A percentile compares a stretch with the other conserved stretches of the same genome.
phyloP scores from a whole-genome alignment of 1,140 invertebrate species.

The Bacillus rossius region DNA sequence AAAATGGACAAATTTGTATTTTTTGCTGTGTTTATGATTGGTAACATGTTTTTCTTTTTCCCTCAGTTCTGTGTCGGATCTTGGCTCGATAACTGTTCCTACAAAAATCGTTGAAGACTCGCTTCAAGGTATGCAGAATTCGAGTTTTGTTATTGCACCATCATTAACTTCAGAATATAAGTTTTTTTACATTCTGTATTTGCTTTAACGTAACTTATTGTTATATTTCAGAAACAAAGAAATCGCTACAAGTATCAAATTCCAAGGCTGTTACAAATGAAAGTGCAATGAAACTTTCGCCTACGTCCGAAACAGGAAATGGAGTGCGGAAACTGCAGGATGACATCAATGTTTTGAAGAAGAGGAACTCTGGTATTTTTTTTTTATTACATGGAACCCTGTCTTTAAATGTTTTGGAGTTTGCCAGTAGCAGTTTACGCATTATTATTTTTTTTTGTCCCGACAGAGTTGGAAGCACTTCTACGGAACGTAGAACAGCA shows the following conservation, averaged over 20 bases:
- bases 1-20: too few species aligned
- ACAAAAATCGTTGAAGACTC: too few species aligned
- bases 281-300: slow-evolving; percentile 37
- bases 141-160: background rate
- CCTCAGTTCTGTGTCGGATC: too few species aligned
- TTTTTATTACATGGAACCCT: too few species aligned
- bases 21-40: too few species aligned
- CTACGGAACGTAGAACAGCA: slow-evolving; percentile 57
- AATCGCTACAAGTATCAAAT: slow-evolving; percentile 20
- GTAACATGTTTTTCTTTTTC: too few species aligned
- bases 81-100: too few species aligned
- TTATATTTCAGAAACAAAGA: slow-evolving; percentile 26
- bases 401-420: too few species aligned
- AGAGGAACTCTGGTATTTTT: slow-evolving; percentile 63
- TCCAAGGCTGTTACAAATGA: slow-evolving; percentile 21
- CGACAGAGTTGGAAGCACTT: slow-evolving; percentile 65
- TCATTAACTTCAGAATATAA: too few species aligned
- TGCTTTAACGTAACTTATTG: too few species aligned
- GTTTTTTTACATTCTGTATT: too few species aligned
- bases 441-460: slow-evolving; percentile 20
- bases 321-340: slow-evolving; percentile 60
- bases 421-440: background rate
- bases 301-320: slow-evolving; percentile 45
- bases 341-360: slow-evolving; percentile 76
- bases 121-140: too few species aligned